These are phyloP conservation scores for Tenebrosternarchus preto DNA, from an alignment of 2,113 vertebrate genomes.

Conservation along the genomic window DNA sequence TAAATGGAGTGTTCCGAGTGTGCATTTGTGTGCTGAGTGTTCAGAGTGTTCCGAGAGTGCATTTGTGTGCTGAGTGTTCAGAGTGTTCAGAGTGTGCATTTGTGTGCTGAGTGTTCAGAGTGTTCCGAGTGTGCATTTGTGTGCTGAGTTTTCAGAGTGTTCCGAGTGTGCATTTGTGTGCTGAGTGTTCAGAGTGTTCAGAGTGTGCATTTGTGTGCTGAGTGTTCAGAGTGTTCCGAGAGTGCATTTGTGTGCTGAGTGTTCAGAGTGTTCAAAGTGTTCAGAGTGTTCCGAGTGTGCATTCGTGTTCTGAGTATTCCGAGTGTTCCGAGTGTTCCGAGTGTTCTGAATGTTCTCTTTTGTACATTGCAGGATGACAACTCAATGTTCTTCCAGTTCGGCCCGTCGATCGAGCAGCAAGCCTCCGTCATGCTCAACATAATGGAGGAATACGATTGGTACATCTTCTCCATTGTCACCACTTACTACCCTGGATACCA, in stretches of 20 bases:
- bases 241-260: constrained; percentile 65
- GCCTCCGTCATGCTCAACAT: constrained; percentile 98
- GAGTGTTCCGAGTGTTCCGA: no score
- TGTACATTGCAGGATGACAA: constrained; percentile 86
- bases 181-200: no score
- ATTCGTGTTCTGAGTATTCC: no score
- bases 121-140: constrained; percentile 65
- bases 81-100: constrained; percentile 63
- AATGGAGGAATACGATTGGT: constrained; percentile 99
- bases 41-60: constrained; percentile 61
- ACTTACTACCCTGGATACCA: constrained; percentile 96
- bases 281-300: constrained; percentile 62
- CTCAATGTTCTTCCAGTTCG: constrained; percentile 99
- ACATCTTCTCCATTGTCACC: constrained; percentile 98
- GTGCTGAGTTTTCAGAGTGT: no score
- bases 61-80: no score
- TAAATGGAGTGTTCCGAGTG: constrained; percentile 51
- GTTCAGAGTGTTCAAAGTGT: constrained; percentile 61
- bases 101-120: no score
- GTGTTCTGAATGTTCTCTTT: constrained; percentile 61
- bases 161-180: constrained; percentile 66
- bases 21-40: constrained; percentile 64
- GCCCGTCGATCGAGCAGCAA: constrained; percentile 97
- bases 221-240: no score
- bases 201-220: constrained; percentile 65